phyloP scores from a whole-genome alignment of 2,797 vertebrate genomes.

The Alectoris magna region DNA sequence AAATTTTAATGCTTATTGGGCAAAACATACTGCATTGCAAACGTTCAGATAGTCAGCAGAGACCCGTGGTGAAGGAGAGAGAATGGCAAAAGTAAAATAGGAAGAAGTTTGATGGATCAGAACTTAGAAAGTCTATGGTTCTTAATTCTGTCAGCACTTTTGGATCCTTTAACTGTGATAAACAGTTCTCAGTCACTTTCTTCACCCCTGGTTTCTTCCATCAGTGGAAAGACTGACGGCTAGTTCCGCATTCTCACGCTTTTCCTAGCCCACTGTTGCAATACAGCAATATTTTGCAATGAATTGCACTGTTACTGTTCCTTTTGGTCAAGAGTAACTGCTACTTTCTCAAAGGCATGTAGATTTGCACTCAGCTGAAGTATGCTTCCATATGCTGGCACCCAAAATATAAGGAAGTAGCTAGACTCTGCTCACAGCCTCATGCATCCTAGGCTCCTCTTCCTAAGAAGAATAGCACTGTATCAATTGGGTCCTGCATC shows the following conservation, averaged over 20 bases:
- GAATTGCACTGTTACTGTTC: neutral
- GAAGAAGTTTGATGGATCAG: neutral
- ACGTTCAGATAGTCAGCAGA: neutral
- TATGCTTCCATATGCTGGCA: neutral
- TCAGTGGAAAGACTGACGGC: neutral
- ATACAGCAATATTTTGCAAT: neutral
- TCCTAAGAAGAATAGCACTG: neutral
- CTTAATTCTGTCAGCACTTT: neutral
- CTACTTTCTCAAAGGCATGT: neutral
- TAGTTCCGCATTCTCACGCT: neutral
- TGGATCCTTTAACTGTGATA: neutral
- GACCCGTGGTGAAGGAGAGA: neutral
- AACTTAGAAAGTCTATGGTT: neutral
- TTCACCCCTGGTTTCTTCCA: neutral
- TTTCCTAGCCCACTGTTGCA: neutral
- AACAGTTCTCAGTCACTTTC: neutral
- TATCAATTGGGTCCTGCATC: neutral
- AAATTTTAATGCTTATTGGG: neutral
- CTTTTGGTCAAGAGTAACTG: neutral
- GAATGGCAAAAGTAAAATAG: neutral
- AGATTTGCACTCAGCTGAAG: neutral
- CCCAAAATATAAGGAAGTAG: neutral
- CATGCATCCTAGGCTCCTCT: neutral
- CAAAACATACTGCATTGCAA: neutral
- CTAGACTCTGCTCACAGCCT: neutral